Base-by-base conservation (phyloP, 2,888 invertebrate genomes). In the Leptinotarsa peninsularis region DNA sequence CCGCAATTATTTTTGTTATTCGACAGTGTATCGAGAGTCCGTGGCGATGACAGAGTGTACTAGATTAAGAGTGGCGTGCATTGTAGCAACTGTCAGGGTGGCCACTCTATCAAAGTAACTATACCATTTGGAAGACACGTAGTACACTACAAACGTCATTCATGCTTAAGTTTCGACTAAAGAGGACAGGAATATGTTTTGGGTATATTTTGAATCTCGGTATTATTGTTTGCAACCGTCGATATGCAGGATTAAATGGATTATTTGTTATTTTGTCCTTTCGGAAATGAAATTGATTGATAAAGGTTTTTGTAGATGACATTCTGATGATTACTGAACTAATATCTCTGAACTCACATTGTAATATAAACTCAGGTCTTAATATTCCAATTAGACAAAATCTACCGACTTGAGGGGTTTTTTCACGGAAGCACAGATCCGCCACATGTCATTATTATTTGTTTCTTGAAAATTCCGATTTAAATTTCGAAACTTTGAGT, bases 1-100 rank as follows among this genome's bases (percentile, higher is more conserved):
- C 67, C 73, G 76, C 74, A 74, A 75, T 77, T 75, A 76, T 79
- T 79, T 71, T 78, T 76, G 74, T 78, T 78, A 76, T 75, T 79
- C 77, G 77, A 76, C 76, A 77, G 74, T 79, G 79, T 80, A 79
- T 79, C 79, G 58, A 78, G 49, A 73, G 76, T 74, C 83, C 85
- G 85, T 86, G 86, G 85, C 81, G 81, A 81, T 86, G 86, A 86
- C 86, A 86, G 84, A 86, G 86, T 86, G 85, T 83, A 84, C 85
- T 85, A 85, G 85, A 86, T 86, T 86, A 86, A 86, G 85, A 84
- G 84, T 76, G 78, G 68, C 77, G 74, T 49, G 66, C 78, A 85
- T 86, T 86, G 85, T 86, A 82, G 78, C 74, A 81, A 80, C 85
- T 86, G 86, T 86, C 86, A 85, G 80, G 83, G 83, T 83, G 84